A percentile compares a stretch with the other conserved stretches of the same genome.
phyloP scores from a whole-genome alignment of 2,888 invertebrate genomes.

The Eristalinus aeneus region DNA sequence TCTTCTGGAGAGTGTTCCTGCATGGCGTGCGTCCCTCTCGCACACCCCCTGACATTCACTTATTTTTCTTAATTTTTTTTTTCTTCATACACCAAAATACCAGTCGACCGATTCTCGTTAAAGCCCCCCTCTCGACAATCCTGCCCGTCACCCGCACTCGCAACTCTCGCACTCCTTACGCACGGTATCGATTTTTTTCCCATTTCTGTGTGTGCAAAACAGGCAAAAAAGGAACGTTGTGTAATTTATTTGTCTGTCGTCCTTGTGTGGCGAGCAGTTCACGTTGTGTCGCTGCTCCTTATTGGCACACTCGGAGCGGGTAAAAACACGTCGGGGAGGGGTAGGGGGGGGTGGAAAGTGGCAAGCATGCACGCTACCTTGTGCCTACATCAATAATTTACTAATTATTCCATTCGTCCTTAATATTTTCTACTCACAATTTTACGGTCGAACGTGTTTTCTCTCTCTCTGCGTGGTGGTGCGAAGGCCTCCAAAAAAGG shows the following conservation, averaged over 20 bases:
- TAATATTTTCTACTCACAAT: slow-evolving; percentile 55
- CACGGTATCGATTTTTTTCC: slow-evolving; percentile 33
- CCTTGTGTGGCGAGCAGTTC: slow-evolving; percentile 40
- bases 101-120: background rate
- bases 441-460: slow-evolving; percentile 42
- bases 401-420: slow-evolving; percentile 60
- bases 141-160: background rate
- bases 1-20: background rate
- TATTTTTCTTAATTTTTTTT: background rate
- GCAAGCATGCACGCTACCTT: slow-evolving; percentile 16
- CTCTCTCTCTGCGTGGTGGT: slow-evolving; percentile 29
- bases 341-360: background rate
- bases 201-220: slow-evolving; percentile 15
- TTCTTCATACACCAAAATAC: background rate
- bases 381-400: slow-evolving; percentile 67
- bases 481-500: slow-evolving; percentile 2
- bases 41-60: background rate
- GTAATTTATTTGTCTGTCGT: slow-evolving; percentile 68
- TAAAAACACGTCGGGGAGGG: background rate
- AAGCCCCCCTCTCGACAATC: background rate
- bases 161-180: slow-evolving; percentile 13
- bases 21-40: background rate
- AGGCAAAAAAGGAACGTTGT: slow-evolving; percentile 34
- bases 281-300: background rate
- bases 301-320: background rate